Evolutionary conservation across 2,888 invertebrate genomes (phyloP).

Genomic region (Napeogenes inachia): DNA sequence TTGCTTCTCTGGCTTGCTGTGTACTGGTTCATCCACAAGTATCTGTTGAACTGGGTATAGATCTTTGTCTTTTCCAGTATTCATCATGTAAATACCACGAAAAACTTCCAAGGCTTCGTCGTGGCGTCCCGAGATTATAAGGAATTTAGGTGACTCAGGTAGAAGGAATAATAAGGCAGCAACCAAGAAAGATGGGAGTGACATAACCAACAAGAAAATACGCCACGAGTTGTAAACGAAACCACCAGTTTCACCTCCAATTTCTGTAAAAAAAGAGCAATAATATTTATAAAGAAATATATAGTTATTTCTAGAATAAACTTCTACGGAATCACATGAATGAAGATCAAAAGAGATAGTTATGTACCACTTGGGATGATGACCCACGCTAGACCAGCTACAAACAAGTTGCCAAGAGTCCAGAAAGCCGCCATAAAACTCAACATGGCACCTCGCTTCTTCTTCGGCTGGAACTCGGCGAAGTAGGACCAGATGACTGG

Average conservation of each 20-base stretch:
- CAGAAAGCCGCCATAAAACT: conserved; percentile 97
- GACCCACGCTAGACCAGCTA: conserved; percentile 89
- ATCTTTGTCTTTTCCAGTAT: conserved; percentile 85
- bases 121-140: conserved; percentile 86
- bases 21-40: conserved; percentile 76
- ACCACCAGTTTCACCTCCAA: conserved; percentile 81
- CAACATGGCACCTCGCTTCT: conserved; percentile 93
- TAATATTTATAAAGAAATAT: no score
- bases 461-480: conserved; percentile 95
- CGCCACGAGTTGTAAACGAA: conserved; percentile 95
- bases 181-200: conserved; percentile 91
- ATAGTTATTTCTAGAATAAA: background rate
- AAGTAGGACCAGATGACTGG: conserved; percentile 97
- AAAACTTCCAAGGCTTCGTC: conserved; percentile 90
- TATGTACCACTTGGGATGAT: conserved; percentile 80
- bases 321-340: background rate
- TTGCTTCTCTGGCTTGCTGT: conserved; percentile 75
- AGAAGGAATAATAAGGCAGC: conserved; percentile 88
- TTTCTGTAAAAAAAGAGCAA: conserved; percentile 61
- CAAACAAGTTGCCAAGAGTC: conserved; percentile 95
- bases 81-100: conserved; percentile 87
- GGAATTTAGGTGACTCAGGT: conserved; percentile 94
- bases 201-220: conserved; percentile 92
- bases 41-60: conserved; percentile 87
- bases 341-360: background rate